Evolutionary conservation across 2,888 invertebrate genomes (phyloP).

Genomic region (Drosophila neotestacea): DNA sequence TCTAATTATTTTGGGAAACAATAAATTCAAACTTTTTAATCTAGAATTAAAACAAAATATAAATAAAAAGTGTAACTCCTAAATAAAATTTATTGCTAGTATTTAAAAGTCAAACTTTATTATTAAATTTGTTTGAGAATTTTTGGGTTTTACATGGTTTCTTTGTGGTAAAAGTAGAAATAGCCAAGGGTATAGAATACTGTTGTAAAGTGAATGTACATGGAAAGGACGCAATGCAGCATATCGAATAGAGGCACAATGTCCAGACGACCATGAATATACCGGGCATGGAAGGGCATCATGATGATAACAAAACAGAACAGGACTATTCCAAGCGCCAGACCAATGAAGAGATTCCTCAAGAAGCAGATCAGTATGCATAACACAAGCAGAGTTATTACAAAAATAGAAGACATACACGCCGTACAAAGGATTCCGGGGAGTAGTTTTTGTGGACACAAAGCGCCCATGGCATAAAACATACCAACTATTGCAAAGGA

Average conservation of each 20-base stretch:
- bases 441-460: neutral
- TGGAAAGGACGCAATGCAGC: slow-evolving; percentile 16
- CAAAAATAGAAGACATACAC: neutral
- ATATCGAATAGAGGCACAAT: slow-evolving; percentile 28
- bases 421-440: neutral
- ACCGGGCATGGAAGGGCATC: slow-evolving; percentile 22
- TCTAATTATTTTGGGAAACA: too few relatives aligned
- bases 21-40: too few relatives aligned
- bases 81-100: too few relatives aligned
- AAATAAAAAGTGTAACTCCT: neutral
- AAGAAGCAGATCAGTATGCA: neutral
- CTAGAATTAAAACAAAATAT: too few relatives aligned
- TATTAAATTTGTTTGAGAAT: neutral
- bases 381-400: neutral
- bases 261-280: slow-evolving; percentile 39
- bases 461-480: slow-evolving; percentile 3
- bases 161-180: slow-evolving; percentile 6
- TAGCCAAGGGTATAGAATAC: neutral
- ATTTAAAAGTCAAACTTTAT: too few relatives aligned
- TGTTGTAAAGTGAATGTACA: slow-evolving; percentile 36
- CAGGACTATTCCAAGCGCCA: slow-evolving; percentile 15
- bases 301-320: neutral
- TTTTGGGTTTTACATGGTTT: neutral
- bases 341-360: neutral
- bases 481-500: neutral